Evolutionary conservation across 2,888 invertebrate species (phyloP).

Genomic region (Nephrotoma flavescens): DNA sequence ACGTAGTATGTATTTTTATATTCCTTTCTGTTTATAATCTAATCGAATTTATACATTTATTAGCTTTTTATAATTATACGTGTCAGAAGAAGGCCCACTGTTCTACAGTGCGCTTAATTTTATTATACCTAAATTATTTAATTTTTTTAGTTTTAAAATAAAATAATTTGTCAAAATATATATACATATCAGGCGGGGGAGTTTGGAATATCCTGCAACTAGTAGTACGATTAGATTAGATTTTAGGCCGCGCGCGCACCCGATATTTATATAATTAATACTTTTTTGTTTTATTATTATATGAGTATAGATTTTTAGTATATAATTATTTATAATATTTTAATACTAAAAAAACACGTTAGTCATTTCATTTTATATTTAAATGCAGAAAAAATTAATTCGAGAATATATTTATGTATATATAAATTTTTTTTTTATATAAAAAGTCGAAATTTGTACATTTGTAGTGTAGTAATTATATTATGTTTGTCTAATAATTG

Average conservation of each 20-base stretch:
- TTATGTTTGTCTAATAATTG: neutral
- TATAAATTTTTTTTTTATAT: neutral
- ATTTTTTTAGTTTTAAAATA: neutral
- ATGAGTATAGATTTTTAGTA: neutral
- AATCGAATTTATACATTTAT: neutral
- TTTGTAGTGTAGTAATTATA: neutral
- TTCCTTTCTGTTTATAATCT: neutral
- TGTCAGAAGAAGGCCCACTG: neutral
- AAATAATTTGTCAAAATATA: neutral
- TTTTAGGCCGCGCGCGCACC: neutral
- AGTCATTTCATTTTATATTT: neutral
- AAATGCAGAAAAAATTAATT: neutral
- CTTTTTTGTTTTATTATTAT: neutral
- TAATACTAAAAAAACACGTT: neutral
- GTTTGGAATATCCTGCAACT: neutral
- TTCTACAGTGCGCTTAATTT: neutral
- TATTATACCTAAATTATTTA: neutral
- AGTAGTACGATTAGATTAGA: neutral
- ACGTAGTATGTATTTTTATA: neutral
- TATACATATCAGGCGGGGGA: neutral
- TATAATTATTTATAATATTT: neutral
- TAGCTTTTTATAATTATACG: neutral
- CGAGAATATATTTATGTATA: neutral
- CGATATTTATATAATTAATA: neutral
- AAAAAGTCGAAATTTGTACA: neutral